phyloP scores from a whole-genome alignment of 2,113 vertebrate species.

The Seriola quinqueradiata region DNA sequence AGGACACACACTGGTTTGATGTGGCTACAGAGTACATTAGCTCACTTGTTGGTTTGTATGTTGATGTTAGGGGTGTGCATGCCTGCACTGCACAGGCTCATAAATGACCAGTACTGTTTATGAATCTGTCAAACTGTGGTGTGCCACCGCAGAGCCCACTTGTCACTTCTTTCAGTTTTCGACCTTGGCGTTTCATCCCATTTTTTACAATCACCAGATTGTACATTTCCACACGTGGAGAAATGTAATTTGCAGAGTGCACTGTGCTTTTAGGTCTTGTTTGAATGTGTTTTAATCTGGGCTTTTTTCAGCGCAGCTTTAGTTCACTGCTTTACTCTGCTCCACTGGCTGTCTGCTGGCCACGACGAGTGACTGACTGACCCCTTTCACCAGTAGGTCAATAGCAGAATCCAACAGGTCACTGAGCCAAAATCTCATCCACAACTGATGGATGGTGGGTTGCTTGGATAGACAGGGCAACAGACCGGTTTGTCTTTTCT shows the following conservation, averaged over 20 bases:
- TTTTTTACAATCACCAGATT: slow-evolving; percentile 7
- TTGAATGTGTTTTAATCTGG: slow-evolving; percentile 41
- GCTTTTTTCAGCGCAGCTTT: slow-evolving; percentile 23
- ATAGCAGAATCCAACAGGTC: slow-evolving; percentile 32
- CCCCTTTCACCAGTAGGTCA: slow-evolving; percentile 14
- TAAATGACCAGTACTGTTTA: slow-evolving; percentile 50
- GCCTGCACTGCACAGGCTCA: slow-evolving; percentile 27
- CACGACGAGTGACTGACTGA: slow-evolving; percentile 21
- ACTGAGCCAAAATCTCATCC: slow-evolving; percentile 37
- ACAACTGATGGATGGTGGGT: slow-evolving; percentile 1
- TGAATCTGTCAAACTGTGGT: slow-evolving; percentile 48
- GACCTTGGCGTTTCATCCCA: slow-evolving; percentile 36
- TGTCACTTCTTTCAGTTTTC: slow-evolving; percentile 25
- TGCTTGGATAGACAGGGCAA: not conserved
- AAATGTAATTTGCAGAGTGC: not conserved
- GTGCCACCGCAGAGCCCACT: slow-evolving; percentile 17
- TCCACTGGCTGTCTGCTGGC: slow-evolving; percentile 3
- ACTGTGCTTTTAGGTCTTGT: not conserved
- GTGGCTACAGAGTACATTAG: slow-evolving; percentile 38
- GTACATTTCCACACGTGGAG: not conserved
- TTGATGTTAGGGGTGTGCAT: slow-evolving; percentile 32
- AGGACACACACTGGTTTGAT: slow-evolving; percentile 45
- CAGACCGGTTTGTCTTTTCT: not conserved
- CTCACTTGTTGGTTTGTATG: slow-evolving; percentile 55
- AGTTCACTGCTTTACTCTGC: slow-evolving; percentile 19